phyloP scores from a whole-genome alignment of 2,888 invertebrate genomes.

The Thymelicus sylvestris region DNA sequence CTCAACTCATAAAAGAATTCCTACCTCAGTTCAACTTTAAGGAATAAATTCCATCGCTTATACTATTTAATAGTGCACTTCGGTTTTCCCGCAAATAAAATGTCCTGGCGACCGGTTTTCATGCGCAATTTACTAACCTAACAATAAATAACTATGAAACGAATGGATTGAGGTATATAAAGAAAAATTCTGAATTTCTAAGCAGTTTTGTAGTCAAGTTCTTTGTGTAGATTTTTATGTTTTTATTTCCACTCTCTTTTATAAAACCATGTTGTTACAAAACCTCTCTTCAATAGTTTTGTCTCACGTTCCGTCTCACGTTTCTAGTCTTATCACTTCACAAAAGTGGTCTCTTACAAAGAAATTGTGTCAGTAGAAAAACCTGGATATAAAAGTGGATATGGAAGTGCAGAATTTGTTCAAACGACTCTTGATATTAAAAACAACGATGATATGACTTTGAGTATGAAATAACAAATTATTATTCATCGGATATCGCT shows the following conservation, averaged over 20 bases:
- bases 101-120: background rate
- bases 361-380: conserved; percentile 60
- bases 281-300: conserved; percentile 6
- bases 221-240: background rate
- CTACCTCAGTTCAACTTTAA: conserved; percentile 50
- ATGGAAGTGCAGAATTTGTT: conserved; percentile 2
- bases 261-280: background rate
- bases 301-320: conserved; percentile 47
- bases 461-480: too few species aligned
- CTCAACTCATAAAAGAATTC: conserved; percentile 55
- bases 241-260: background rate
- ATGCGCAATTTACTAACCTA: background rate
- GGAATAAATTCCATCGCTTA: conserved; percentile 46
- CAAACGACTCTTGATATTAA: background rate
- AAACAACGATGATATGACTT: background rate
- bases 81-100: conserved; percentile 5
- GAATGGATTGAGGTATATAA: background rate
- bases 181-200: background rate
- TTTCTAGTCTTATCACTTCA: conserved; percentile 52
- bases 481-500: too few species aligned
- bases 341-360: conserved; percentile 57
- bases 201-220: background rate
- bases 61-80: conserved; percentile 29
- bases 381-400: conserved; percentile 9
- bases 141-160: conserved; percentile 1